A percentile compares a stretch with the other conserved stretches of the same genome.
These are phyloP conservation scores for Cerceris rybyensis DNA, from an alignment of 2,888 invertebrate species.

Conservation along the genomic window DNA sequence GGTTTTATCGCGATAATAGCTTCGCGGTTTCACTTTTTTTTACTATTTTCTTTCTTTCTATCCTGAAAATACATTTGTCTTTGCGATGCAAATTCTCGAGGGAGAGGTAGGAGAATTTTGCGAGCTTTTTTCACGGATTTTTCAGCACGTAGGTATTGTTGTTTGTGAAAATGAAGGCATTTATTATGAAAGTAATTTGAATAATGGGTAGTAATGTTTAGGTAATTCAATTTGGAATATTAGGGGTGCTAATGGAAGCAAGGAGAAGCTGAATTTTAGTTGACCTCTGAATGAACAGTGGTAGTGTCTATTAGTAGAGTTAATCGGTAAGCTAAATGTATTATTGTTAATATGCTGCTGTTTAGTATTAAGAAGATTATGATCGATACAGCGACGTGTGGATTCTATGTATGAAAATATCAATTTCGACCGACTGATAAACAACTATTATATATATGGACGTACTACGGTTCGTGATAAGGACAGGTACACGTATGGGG, in stretches of 20 bases:
- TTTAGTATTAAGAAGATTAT: not conserved
- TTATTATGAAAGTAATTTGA: no score
- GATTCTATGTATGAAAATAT: constrained; percentile 29
- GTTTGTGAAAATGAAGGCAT: no score
- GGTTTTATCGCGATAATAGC: constrained; percentile 29
- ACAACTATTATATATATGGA: constrained; percentile 28
- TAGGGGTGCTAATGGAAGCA: no score
- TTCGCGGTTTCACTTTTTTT: constrained; percentile 10
- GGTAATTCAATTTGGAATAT: no score
- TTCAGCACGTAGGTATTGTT: no score
- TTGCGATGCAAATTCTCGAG: not conserved
- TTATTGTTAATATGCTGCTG: not conserved
- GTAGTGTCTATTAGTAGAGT: no score
- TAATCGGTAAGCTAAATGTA: no score
- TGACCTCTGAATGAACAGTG: no score
- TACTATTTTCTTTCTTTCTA: not conserved
- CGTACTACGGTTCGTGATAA: constrained; percentile 25
- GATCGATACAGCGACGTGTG: not conserved
- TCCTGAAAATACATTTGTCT: constrained; percentile 14
- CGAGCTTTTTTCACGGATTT: no score
- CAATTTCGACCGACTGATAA: constrained; percentile 34
- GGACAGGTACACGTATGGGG: constrained; percentile 41
- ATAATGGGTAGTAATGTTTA: no score
- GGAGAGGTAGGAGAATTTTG: not conserved
- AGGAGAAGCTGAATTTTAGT: no score